phyloP scores from a whole-genome alignment of 2,888 invertebrate genomes.

The Pyrrhia umbra region DNA sequence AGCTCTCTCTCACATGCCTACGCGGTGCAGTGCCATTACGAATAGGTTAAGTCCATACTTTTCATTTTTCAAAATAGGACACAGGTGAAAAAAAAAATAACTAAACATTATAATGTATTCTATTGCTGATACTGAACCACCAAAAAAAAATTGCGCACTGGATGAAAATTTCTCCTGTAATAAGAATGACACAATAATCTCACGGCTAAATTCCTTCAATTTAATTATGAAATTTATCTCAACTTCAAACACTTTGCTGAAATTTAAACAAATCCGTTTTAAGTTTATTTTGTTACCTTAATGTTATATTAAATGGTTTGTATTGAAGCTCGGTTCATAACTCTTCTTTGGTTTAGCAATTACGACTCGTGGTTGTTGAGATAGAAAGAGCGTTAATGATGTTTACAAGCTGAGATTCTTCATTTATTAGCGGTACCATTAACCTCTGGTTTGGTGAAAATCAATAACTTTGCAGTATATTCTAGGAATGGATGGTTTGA shows the following conservation, averaged over 20 bases:
- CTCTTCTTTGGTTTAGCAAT: constrained; percentile 22
- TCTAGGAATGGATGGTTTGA: no score
- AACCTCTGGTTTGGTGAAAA: neutral
- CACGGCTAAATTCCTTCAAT: neutral
- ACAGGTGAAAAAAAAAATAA: no score
- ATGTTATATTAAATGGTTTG: constrained; percentile 36
- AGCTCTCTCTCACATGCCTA: no score
- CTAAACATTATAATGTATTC: no score
- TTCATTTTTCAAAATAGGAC: no score
- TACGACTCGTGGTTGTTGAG: constrained; percentile 8
- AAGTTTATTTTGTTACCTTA: constrained; percentile 42
- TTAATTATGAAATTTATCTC: constrained; percentile 12
- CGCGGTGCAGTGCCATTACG: no score
- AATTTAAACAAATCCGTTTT: constrained; percentile 31
- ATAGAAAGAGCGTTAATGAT: constrained; percentile 2
- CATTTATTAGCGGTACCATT: neutral
- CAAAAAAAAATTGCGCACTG: no score
- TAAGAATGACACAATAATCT: neutral
- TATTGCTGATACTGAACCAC: no score
- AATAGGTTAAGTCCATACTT: no score
- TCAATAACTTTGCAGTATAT: neutral
- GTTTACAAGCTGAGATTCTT: neutral
- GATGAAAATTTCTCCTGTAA: no score
- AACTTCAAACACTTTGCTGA: constrained; percentile 14
- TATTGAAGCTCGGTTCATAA: constrained; percentile 13